Evolutionary conservation across 1,140 invertebrate species (phyloP), one percentile per base, ranked within the genome.

Genomic region (Melitaea cinxia): DNA sequence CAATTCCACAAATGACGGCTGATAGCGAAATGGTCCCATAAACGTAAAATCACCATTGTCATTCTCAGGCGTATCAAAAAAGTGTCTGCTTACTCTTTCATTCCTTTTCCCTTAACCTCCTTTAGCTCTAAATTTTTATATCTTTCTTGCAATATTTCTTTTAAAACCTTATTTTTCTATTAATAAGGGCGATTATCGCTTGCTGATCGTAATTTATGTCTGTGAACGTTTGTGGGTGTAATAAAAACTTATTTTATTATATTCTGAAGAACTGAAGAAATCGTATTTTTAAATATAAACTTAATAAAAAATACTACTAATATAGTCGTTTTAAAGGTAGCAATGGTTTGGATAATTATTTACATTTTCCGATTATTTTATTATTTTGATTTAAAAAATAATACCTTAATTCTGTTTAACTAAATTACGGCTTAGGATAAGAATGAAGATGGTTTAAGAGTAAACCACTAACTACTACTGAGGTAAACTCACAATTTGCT

Each of bases 211-310:
- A 61, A 61, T 61, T 61, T 53, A 61, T 28, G 47, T 24, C 33
- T 21, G 23, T 52, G 50, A 23, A 15, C 33, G 54, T 65, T 54
- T 54, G 60, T 5, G 60, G 55, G 24, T 39, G 59, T 54, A 57
- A 58, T 68, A 69, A 62, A 69, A 64, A 54, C 33, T 37, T 58
- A 57, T 68, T 68, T 68, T 63, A 62, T 63, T 52, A 54, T 58
- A 55, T 64, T 59, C 49, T 55, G 50, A 39, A 50, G 62, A 57
- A 15, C 49, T 33, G 23, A n/a, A n/a, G n/a, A n/a, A n/a, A n/a
- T n/a, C 19, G 21, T 33, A 54, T 62, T 62, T 39, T 33, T 42
- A 62, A 53, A 62, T 54, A 62, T 62, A 62, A 39, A 52, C 59
- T 45, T 21, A 62, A 62, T 62, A 62, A 62, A 62, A 62, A 12